Base-by-base conservation (phyloP, 2,113 vertebrate genomes). In the Pituophis catenifer region DNA sequence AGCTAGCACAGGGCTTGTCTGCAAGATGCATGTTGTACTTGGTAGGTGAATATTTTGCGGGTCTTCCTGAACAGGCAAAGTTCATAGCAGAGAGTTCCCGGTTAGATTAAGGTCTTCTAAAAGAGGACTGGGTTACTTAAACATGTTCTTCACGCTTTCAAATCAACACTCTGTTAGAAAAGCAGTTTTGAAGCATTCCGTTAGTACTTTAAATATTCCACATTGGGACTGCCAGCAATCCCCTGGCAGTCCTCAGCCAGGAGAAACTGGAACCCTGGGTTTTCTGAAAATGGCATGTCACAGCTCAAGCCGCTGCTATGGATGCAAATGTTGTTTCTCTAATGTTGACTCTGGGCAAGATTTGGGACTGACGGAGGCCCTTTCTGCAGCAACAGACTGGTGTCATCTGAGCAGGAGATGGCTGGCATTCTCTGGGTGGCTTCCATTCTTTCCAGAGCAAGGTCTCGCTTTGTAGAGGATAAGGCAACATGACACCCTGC, bases 381-480 rank as follows among this genome's bases (percentile, higher is more conserved):
- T 91, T 94, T 94, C 85, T 92, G 93, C 55, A 87, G 94, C 86
- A 58, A 93, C 93, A 3, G 75, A 21, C 17, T 44, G 33, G 33
- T 81, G 75, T 75, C 0, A 58, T 44, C 81, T 53, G 85, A 92
- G 57, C 85, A 92, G 91, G 57, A n/a, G 17, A 17, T 3, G 17
- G 57, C 44, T n/a, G 33, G 48, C 91, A 92, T 92, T 92, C 91
- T n/a, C n/a, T 1, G 85, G 85, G 44, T 33, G 85, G 85, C 86
- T 92, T 58, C 91, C 48, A 92, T 92, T 92, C 91, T 88, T 92
- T 65, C 86, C 91, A 92, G 91, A 92, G 29, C 91, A 92, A 92
- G 17, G 52, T 88, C 91, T 88, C 23, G 21, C 91, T 92, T 86
- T 62, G 17, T 88, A 50, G 29, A 65, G 85, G 91, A 48, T 23